These are phyloP conservation scores for Venusia cambrica DNA, from an alignment of 2,888 invertebrate species.

Conservation along the genomic window DNA sequence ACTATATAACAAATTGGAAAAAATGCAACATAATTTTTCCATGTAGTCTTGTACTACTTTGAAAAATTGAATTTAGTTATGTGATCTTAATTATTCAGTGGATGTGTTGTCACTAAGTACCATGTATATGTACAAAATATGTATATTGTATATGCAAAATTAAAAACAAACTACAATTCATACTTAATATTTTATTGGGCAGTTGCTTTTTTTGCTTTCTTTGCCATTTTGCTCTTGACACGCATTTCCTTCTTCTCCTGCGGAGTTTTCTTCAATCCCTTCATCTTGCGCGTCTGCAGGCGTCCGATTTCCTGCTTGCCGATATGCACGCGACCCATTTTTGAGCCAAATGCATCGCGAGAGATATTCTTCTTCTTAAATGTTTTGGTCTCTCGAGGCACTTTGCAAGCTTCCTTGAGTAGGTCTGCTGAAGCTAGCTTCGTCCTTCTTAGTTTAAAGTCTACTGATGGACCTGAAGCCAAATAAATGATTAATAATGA, in stretches of 20 bases:
- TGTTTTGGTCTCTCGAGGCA: slow-evolving; percentile 88
- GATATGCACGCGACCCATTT: slow-evolving; percentile 95
- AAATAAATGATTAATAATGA: neutral
- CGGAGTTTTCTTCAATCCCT: slow-evolving; percentile 89
- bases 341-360: slow-evolving; percentile 92
- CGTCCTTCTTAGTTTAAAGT: slow-evolving; percentile 91
- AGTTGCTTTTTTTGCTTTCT: slow-evolving; percentile 44
- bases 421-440: slow-evolving; percentile 95
- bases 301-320: slow-evolving; percentile 92
- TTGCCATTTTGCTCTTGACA: slow-evolving; percentile 74
- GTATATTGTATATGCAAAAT: slow-evolving; percentile 1
- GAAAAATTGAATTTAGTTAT: no score
- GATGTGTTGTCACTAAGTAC: no score
- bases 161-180: slow-evolving; percentile 8
- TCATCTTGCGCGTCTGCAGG: slow-evolving; percentile 95
- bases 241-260: slow-evolving; percentile 84
- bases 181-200: slow-evolving; percentile 40
- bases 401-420: slow-evolving; percentile 89
- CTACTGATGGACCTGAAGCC: slow-evolving; percentile 89
- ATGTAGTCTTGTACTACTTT: no score
- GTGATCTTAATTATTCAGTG: no score
- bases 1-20: no score
- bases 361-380: slow-evolving; percentile 95
- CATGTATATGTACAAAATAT: no score
- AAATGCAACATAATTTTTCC: no score